Evolutionary conservation across 2,888 invertebrate genomes (phyloP).

Genomic region (Caenorhabditis macrosperma): DNA sequence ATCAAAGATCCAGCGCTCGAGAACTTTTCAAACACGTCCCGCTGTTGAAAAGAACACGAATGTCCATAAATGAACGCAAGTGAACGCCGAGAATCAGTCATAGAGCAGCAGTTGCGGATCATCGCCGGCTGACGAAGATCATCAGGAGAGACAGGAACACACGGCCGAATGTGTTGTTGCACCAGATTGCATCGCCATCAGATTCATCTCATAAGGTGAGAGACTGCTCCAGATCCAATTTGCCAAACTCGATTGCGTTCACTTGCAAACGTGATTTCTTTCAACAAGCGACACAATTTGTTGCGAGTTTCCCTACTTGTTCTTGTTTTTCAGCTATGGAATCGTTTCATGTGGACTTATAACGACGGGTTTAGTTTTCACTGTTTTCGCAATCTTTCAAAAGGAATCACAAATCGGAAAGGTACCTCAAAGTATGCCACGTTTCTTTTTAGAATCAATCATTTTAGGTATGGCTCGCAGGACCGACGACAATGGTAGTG

Average conservation of each 20-base stretch:
- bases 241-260: not conserved
- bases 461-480: slow-evolving; percentile 75
- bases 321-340: slow-evolving; percentile 76
- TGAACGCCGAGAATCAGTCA: slow-evolving; percentile 7
- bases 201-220: slow-evolving; percentile 78
- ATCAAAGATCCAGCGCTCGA: not conserved
- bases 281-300: slow-evolving; percentile 28
- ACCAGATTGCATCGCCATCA: slow-evolving; percentile 77
- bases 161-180: slow-evolving; percentile 71
- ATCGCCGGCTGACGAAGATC: slow-evolving; percentile 26
- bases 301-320: slow-evolving; percentile 1
- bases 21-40: slow-evolving; percentile 7
- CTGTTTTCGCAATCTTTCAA: slow-evolving; percentile 80
- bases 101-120: slow-evolving; percentile 29
- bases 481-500: slow-evolving; percentile 78
- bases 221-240: slow-evolving; percentile 8
- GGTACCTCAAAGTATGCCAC: slow-evolving; percentile 59
- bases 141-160: not conserved
- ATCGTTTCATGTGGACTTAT: slow-evolving; percentile 78
- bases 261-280: not conserved
- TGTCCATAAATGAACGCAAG: slow-evolving; percentile 45
- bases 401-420: slow-evolving; percentile 80
- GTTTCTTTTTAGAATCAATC: not conserved
- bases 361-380: slow-evolving; percentile 79
- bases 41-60: not conserved